Conservation (phyloP, 2,888 invertebrate species). For the Leptothorax acervorum region DNA sequence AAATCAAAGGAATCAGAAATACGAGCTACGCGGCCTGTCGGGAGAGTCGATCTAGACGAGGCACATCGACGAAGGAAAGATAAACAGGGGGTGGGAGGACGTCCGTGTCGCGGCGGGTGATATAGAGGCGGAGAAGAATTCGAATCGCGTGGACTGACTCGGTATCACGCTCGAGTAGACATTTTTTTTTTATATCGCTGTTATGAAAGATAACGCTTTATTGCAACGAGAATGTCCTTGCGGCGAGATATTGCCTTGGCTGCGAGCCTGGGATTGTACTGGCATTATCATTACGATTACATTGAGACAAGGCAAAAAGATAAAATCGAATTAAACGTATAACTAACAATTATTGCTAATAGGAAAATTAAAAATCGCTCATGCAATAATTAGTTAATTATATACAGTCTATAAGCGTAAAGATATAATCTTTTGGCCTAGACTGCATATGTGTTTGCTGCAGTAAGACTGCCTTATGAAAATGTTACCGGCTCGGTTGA, state of each 20-base stretch:
- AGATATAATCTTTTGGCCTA: background rate
- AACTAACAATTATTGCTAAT: background rate
- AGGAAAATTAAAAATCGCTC: background rate
- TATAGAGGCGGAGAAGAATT: slow-evolving; percentile 32
- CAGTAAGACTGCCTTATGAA: slow-evolving; percentile 24
- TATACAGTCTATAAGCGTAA: background rate
- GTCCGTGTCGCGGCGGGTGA: slow-evolving; percentile 5
- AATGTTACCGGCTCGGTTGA: slow-evolving; percentile 41
- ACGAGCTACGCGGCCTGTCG: slow-evolving; percentile 71
- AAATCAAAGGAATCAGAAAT: slow-evolving; percentile 77
- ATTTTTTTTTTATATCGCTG: slow-evolving; percentile 46
- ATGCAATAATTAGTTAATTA: background rate
- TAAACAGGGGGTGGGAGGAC: slow-evolving; percentile 17
- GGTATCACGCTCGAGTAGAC: slow-evolving; percentile 66
- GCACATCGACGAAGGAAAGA: slow-evolving; percentile 49
- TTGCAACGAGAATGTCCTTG: slow-evolving; percentile 12
- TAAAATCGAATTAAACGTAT: background rate
- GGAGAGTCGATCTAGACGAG: slow-evolving; percentile 32
- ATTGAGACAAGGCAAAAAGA: background rate
- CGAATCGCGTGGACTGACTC: slow-evolving; percentile 54
- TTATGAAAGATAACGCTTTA: slow-evolving; percentile 39
- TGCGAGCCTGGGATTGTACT: background rate
- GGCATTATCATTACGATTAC: slow-evolving; percentile 17
- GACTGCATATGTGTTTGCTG: background rate
- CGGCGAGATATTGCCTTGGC: slow-evolving; percentile 5